Conservation (phyloP, 2,888 invertebrate species). For the Axea sp. region DNA sequence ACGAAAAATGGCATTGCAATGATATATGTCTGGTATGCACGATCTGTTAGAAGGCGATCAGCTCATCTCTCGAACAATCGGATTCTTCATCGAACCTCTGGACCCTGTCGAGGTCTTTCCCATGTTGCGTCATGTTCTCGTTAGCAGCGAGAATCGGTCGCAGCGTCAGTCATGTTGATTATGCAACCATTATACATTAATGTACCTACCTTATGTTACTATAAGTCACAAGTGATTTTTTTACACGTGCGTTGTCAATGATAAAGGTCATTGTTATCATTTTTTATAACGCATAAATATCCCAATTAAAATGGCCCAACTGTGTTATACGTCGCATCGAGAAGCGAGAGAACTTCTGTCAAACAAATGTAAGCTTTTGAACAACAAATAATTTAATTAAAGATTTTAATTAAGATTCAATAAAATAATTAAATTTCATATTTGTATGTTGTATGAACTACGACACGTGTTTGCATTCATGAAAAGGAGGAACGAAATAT, state of each 20-base stretch:
- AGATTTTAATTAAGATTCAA: no score
- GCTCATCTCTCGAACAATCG: conserved; percentile 52
- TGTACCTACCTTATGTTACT: conserved; percentile 19
- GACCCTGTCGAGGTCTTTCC: conserved; percentile 57
- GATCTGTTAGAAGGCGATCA: conserved; percentile 39
- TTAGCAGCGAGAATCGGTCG: conserved; percentile 56
- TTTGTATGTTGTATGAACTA: no score
- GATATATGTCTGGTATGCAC: conserved; percentile 23
- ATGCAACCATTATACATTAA: conserved; percentile 55
- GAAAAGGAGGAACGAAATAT: no score
- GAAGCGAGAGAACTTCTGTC: no score
- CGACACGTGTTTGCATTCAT: no score
- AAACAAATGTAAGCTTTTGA: no score
- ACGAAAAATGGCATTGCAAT: conserved; percentile 6
- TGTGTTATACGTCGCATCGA: no score
- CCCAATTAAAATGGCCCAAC: no score
- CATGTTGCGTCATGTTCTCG: conserved; percentile 59
- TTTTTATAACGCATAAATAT: not conserved
- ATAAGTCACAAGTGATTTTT: conserved; percentile 16
- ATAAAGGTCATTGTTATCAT: conserved; percentile 53
- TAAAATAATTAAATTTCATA: no score
- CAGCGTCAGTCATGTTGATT: conserved; percentile 55
- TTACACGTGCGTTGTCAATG: conserved; percentile 19
- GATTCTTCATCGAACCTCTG: conserved; percentile 56
- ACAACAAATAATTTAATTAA: no score